A percentile compares a stretch with the other conserved stretches of the same genome.
phyloP scores from a whole-genome alignment of 2,888 invertebrate genomes.

The Drosophila antonietae region DNA sequence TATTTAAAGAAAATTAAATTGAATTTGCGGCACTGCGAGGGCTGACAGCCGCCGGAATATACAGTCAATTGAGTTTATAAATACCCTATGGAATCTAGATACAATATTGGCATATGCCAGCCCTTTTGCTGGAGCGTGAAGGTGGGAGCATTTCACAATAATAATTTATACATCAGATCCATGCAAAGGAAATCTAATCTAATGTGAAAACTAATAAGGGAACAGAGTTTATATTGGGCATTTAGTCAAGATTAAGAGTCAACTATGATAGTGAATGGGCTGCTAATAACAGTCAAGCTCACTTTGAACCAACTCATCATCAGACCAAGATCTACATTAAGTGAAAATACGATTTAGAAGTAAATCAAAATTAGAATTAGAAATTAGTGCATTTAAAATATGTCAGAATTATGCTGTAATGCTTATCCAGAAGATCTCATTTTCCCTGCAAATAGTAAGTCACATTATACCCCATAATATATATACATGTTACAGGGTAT shows the following conservation, averaged over 20 bases:
- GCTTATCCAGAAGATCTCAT: too few species aligned
- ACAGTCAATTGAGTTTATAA: not conserved
- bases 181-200: too few species aligned
- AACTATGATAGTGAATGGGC: not conserved
- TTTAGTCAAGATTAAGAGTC: not conserved
- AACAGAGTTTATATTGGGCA: not conserved
- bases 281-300: not conserved
- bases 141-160: too few species aligned
- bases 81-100: slow-evolving; percentile 8
- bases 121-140: too few species aligned
- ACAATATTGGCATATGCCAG: not conserved
- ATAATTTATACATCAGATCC: too few species aligned
- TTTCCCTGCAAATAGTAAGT: not conserved
- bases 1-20: slow-evolving; percentile 81
- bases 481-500: slow-evolving; percentile 18
- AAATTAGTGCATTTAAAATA: too few species aligned
- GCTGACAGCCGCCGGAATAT: slow-evolving; percentile 12
- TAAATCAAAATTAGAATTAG: too few species aligned
- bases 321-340: too few species aligned
- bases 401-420: too few species aligned
- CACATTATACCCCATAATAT: not conserved
- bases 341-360: too few species aligned
- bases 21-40: slow-evolving; percentile 66
- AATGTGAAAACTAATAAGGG: not conserved
- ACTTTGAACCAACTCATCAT: too few species aligned